Conservation (phyloP, 2,797 vertebrate species). For the Ficedula albicollis region DNA sequence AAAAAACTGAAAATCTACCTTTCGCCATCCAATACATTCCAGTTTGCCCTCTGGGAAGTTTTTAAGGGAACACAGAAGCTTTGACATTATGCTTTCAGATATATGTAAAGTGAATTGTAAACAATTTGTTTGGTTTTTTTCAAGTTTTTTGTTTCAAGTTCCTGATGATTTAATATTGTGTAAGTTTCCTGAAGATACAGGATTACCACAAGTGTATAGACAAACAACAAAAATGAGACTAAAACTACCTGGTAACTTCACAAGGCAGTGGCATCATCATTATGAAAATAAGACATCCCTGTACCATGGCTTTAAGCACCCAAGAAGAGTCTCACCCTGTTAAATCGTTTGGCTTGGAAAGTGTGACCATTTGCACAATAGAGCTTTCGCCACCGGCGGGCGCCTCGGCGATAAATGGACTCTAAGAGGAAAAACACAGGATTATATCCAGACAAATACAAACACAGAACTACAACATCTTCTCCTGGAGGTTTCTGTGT, state of each 20-base stretch:
- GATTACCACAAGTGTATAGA: neutral
- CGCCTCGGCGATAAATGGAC: constrained; percentile 97
- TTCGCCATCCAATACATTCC: neutral
- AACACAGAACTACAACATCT: constrained; percentile 14
- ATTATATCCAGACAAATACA: constrained; percentile 14
- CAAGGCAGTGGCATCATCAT: neutral
- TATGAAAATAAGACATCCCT: neutral
- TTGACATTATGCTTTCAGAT: neutral
- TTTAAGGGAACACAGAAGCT: neutral
- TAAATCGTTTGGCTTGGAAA: constrained; percentile 98
- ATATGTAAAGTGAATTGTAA: neutral
- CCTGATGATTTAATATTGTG: neutral
- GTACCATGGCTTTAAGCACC: constrained; percentile 10
- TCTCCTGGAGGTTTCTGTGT: neutral
- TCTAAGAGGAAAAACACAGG: constrained; percentile 78
- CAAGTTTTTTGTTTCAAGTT: neutral
- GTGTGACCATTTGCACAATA: constrained; percentile 97
- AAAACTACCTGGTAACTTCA: neutral
- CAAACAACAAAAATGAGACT: neutral
- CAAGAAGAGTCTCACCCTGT: constrained; percentile 84
- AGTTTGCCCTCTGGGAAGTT: neutral
- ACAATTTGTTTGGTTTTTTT: neutral
- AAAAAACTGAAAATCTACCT: neutral
- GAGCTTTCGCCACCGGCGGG: constrained; percentile 97
- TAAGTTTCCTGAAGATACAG: neutral